A percentile compares a stretch with the other conserved stretches of the same genome.
These are phyloP conservation scores for Drepana arcuata DNA, from an alignment of 1,140 invertebrate genomes.

Conservation along the genomic window DNA sequence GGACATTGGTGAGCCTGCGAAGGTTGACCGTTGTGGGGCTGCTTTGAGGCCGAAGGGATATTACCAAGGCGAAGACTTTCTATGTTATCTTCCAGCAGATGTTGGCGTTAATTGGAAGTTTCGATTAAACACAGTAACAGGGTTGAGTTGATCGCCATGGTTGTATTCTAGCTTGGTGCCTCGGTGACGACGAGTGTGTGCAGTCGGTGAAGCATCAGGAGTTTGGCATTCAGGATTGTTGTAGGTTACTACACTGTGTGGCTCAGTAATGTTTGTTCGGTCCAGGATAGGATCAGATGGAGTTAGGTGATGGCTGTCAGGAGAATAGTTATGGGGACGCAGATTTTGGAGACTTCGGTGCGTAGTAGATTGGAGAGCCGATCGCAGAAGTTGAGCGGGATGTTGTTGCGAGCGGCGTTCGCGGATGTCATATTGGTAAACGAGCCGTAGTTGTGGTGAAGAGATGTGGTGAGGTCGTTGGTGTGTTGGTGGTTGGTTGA, in stretches of 20 bases:
- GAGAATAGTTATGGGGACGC: conserved; percentile 43
- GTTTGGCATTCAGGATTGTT: conserved; percentile 36
- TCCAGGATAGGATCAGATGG: conserved; percentile 30
- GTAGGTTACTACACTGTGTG: conserved; percentile 44
- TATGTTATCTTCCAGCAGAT: conserved; percentile 45
- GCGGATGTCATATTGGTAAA: conserved; percentile 59
- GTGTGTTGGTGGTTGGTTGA: conserved; percentile 71
- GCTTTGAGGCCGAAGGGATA: conserved; percentile 59
- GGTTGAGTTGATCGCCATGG: conserved; percentile 37
- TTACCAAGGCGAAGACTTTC: conserved; percentile 48
- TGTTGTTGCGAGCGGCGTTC: conserved; percentile 53
- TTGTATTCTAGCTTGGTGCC: conserved; percentile 49
- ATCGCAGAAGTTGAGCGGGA: conserved; percentile 51
- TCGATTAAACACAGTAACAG: conserved; percentile 46
- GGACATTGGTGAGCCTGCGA: conserved; percentile 9
- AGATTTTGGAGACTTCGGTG: conserved; percentile 55
- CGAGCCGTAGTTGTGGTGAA: conserved; percentile 65
- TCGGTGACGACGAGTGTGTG: conserved; percentile 54
- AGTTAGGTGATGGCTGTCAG: conserved; percentile 57
- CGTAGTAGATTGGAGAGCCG: conserved; percentile 57
- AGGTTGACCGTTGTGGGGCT: conserved; percentile 17
- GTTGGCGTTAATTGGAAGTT: conserved; percentile 45
- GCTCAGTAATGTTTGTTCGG: conserved; percentile 29
- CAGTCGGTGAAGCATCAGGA: conserved; percentile 53
- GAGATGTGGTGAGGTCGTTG: conserved; percentile 66